Percentiles rank a stretch among this genome's conserved stretches.
Conservation (phyloP, 2,888 invertebrate genomes). For the Epinotia bilunana region DNA sequence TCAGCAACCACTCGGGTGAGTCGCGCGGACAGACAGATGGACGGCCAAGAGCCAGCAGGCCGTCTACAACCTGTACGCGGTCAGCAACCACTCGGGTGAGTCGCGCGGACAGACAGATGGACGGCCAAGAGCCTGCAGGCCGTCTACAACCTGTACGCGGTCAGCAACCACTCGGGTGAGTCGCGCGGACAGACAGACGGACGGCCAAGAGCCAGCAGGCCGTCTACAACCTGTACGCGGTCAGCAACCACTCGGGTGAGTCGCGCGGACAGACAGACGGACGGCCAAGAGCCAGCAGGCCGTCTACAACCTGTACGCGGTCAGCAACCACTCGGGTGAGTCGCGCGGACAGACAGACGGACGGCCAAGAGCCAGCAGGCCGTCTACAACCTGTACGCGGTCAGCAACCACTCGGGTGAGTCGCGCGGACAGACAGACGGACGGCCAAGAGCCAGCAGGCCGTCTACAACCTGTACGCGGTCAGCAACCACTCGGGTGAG, state of each 20-base stretch:
- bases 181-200: background rate
- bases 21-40: background rate
- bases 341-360: background rate
- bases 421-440: background rate
- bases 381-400: no score
- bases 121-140: background rate
- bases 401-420: slow-evolving; percentile 65
- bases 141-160: no score
- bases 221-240: no score
- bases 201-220: background rate
- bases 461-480: slow-evolving; percentile 84
- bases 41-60: background rate
- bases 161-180: slow-evolving; percentile 64
- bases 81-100: slow-evolving; percentile 65
- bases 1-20: background rate
- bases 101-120: slow-evolving; percentile 12
- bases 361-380: background rate
- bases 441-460: no score
- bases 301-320: no score
- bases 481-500: slow-evolving; percentile 88
- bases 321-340: slow-evolving; percentile 65
- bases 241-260: slow-evolving; percentile 65
- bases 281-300: background rate
- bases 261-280: background rate
- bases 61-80: no score